These are phyloP conservation scores for Holothuria leucospilota DNA, from an alignment of 53 echinoderm and acorn worm genomes.

Conservation along the genomic window DNA sequence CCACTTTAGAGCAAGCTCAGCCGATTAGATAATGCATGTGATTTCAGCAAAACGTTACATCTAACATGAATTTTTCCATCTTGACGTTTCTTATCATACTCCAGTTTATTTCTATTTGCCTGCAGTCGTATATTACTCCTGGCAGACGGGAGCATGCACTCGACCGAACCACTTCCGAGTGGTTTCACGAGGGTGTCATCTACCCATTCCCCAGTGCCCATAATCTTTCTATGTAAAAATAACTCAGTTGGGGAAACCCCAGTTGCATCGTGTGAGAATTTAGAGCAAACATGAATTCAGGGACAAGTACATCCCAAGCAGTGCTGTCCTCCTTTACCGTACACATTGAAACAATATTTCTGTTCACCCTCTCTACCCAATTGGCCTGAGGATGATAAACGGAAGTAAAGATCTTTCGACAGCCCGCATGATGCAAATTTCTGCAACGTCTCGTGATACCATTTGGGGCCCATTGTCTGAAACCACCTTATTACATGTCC, in stretches of 20 bases:
- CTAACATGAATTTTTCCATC: neutral
- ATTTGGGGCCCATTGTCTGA: constrained; percentile 19
- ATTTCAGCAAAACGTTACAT: neutral
- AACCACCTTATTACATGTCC: neutral
- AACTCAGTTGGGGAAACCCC: constrained; percentile 3
- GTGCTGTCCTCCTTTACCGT: neutral
- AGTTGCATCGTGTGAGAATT: neutral
- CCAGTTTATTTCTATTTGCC: neutral
- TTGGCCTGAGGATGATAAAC: too few relatives aligned
- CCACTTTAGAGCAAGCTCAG: too few relatives aligned
- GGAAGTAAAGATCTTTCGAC: too few relatives aligned
- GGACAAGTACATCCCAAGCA: neutral
- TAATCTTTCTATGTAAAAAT: neutral
- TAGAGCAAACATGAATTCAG: neutral
- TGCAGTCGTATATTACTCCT: neutral
- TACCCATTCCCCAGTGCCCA: neutral
- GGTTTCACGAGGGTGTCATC: neutral
- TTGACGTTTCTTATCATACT: neutral
- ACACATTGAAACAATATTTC: constrained; percentile 13
- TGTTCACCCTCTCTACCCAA: too few relatives aligned
- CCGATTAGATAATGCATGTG: neutral
- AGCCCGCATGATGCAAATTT: neutral
- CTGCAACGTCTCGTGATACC: neutral
- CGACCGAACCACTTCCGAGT: neutral
- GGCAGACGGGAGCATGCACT: neutral